Evolutionary conservation across 2,888 invertebrate genomes (phyloP).

Genomic region (Tenthredo mesomela): DNA sequence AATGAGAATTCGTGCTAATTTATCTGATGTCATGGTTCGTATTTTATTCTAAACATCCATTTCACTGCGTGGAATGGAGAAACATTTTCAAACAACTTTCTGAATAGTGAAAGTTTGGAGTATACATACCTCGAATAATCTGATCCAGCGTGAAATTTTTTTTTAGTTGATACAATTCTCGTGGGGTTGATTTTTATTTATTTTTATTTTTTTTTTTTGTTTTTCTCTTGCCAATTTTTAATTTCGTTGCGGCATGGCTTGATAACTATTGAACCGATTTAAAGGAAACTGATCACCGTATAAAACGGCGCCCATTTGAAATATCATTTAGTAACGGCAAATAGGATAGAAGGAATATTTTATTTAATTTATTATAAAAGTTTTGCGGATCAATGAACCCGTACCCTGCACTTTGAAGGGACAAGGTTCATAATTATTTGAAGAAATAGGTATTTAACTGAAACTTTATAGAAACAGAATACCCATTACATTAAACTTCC

Average conservation of each 20-base stretch:
- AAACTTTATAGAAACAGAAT: not conserved
- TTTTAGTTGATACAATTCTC: not conserved
- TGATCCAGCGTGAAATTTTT: not conserved
- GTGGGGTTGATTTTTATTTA: not conserved
- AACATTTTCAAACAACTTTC: slow-evolving; percentile 8
- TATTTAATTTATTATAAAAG: not conserved
- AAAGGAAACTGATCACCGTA: not conserved
- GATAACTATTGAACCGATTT: not conserved
- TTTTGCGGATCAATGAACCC: not conserved
- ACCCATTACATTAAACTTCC: not conserved
- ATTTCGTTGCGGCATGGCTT: not conserved
- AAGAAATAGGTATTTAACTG: not conserved
- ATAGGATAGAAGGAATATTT: not conserved
- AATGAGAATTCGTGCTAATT: slow-evolving; percentile 19
- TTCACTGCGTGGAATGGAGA: not conserved
- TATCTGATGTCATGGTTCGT: not conserved
- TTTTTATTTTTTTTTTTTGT: not conserved
- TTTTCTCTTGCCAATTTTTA: not conserved
- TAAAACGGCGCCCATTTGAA: not conserved
- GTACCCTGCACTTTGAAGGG: not conserved
- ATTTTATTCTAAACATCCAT: not conserved
- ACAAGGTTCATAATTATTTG: not conserved
- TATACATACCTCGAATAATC: not conserved
- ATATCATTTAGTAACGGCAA: not conserved
- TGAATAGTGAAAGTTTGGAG: not conserved